Percentiles rank a stretch among this genome's conserved stretches.
These are phyloP conservation scores for Chunga burmeisteri DNA, from an alignment of 2,113 vertebrate species.

Conservation along the genomic window DNA sequence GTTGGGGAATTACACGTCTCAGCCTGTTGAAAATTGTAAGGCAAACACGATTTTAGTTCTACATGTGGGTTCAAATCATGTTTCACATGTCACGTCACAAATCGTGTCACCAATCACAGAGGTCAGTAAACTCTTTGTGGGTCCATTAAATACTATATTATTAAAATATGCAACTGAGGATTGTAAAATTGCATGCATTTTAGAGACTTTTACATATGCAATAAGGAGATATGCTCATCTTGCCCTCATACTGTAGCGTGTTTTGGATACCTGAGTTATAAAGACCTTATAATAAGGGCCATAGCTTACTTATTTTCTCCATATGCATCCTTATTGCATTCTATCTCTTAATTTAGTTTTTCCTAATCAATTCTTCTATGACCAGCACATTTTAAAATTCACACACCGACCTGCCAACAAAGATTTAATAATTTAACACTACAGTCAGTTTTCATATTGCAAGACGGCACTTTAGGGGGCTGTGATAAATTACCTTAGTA, in stretches of 20 bases:
- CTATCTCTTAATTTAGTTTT: neutral
- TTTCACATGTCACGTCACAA: neutral
- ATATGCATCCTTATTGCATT: neutral
- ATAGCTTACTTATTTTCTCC: neutral
- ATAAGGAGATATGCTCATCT: neutral
- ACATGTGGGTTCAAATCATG: neutral
- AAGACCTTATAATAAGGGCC: neutral
- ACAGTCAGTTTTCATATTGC: neutral
- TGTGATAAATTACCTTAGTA: neutral
- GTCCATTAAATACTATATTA: neutral
- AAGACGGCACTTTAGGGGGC: neutral
- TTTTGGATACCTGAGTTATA: neutral
- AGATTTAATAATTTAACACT: neutral
- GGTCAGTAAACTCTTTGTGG: neutral
- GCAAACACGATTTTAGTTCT: neutral
- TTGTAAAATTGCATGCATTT: neutral
- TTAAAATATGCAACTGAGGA: neutral
- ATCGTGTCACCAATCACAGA: neutral
- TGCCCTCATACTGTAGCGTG: neutral
- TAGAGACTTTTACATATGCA: neutral
- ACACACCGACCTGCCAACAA: neutral
- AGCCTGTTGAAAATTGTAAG: conserved; percentile 57
- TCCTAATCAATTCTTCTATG: neutral
- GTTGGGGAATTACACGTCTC: conserved; percentile 34
- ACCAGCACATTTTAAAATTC: neutral